These are phyloP conservation scores for Palythoa grandis DNA, from an alignment of 92 coral and sea anemone species.

Conservation along the genomic window DNA sequence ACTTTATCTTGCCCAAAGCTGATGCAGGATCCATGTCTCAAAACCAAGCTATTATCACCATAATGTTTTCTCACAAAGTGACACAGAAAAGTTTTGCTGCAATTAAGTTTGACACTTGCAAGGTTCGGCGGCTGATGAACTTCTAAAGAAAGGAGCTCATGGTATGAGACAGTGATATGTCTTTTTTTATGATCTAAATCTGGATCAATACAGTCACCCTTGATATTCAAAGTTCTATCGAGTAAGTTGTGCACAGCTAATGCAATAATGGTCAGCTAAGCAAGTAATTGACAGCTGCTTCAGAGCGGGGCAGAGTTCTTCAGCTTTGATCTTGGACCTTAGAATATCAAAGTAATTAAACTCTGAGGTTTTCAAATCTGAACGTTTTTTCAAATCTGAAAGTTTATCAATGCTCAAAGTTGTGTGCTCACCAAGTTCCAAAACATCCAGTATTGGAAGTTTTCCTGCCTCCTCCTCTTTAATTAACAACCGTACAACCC, in stretches of 20 bases:
- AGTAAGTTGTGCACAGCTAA: constrained; percentile 42
- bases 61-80: constrained; percentile 43
- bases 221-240: constrained; percentile 51
- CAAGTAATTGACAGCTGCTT: constrained; percentile 43
- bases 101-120: constrained; percentile 22
- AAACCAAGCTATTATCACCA: neutral
- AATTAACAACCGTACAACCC: constrained; percentile 44
- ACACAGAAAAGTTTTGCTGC: constrained; percentile 37
- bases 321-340: constrained; percentile 54
- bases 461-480: constrained; percentile 25
- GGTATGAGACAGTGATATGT: constrained; percentile 28
- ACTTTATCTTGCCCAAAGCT: constrained; percentile 44
- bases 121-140: constrained; percentile 51
- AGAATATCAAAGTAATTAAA: constrained; percentile 44
- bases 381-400: too few species aligned
- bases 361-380: constrained; percentile 38
- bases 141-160: constrained; percentile 41
- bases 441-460: constrained; percentile 33
- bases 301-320: constrained; percentile 56
- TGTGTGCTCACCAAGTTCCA: constrained; percentile 23
- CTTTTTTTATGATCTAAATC: constrained; percentile 4
- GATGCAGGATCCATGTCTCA: neutral
- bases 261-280: constrained; percentile 30
- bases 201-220: constrained; percentile 55
- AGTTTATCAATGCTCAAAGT: neutral